phyloP scores from a whole-genome alignment of 2,888 invertebrate species.

The Suillia variegata region DNA sequence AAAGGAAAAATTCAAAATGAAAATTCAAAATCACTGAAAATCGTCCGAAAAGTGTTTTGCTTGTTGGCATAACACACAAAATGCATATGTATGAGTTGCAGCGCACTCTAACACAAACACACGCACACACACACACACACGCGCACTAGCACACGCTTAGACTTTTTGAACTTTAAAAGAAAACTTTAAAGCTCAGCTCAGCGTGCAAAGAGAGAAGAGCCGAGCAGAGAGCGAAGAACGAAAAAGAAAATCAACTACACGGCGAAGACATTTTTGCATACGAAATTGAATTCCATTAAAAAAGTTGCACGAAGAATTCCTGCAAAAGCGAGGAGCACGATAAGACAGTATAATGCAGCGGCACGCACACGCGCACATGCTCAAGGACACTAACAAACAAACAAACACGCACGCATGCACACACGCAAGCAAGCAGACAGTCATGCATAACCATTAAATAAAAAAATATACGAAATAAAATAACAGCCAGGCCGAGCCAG shows the following conservation, averaged over 20 bases:
- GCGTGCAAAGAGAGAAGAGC: neutral
- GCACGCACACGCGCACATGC: neutral
- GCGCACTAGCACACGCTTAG: neutral
- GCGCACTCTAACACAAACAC: neutral
- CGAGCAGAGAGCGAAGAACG: neutral
- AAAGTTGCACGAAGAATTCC: slow-evolving; percentile 17
- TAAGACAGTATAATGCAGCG: neutral
- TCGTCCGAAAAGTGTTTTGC: neutral
- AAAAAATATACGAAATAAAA: no score
- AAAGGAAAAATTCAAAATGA: neutral
- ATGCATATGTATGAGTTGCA: neutral
- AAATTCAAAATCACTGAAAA: neutral
- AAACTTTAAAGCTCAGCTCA: slow-evolving; percentile 7
- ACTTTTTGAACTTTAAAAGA: neutral
- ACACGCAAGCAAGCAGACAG: neutral
- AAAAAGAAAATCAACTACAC: no score
- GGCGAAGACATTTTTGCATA: slow-evolving; percentile 17
- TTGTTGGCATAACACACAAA: neutral
- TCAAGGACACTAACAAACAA: neutral
- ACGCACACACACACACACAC: neutral
- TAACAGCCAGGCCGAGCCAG: no score
- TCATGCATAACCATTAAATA: neutral
- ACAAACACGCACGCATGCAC: neutral
- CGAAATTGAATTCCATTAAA: slow-evolving; percentile 29
- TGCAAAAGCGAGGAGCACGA: neutral